Conservation (phyloP, 2,797 vertebrate genomes). For the Botia kubotai region DNA sequence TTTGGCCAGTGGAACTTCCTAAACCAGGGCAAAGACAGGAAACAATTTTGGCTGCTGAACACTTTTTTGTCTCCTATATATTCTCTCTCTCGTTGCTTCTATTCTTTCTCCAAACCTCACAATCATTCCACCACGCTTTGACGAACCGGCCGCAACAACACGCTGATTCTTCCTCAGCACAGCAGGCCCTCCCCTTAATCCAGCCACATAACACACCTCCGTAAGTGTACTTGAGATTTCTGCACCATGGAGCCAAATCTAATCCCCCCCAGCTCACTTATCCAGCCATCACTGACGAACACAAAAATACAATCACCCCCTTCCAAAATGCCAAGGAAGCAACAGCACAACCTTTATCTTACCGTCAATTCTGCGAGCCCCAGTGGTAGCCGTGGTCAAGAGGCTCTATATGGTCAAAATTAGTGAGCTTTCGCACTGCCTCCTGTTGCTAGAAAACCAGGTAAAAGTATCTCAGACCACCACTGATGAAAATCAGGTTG, state of each 20-base stretch:
- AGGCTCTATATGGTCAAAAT: not conserved
- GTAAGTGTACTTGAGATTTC: constrained; percentile 69
- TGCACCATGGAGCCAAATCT: constrained; percentile 41
- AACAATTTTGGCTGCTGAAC: constrained; percentile 48
- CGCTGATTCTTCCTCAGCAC: constrained; percentile 66
- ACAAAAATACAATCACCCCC: constrained; percentile 7
- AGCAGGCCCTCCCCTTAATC: constrained; percentile 66
- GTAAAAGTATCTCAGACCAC: constrained; percentile 22
- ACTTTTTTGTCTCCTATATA: not conserved
- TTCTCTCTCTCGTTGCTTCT: constrained; percentile 46
- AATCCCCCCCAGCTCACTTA: constrained; percentile 45
- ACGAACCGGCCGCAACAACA: constrained; percentile 72
- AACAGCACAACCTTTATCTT: constrained; percentile 31
- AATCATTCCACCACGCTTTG: constrained; percentile 67
- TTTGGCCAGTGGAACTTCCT: constrained; percentile 25
- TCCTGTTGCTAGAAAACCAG: constrained; percentile 33
- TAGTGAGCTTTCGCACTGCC: not conserved
- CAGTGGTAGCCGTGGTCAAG: not conserved
- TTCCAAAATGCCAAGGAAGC: constrained; percentile 12
- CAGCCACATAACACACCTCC: constrained; percentile 57
- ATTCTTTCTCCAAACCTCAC: constrained; percentile 54
- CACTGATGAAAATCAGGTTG: constrained; percentile 13
- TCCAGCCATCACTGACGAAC: constrained; percentile 43
- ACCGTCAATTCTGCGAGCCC: constrained; percentile 24
- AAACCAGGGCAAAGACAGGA: constrained; percentile 30